Base-by-base conservation (phyloP, 2,797 vertebrate species). In the Cephalopachus bancanus region DNA sequence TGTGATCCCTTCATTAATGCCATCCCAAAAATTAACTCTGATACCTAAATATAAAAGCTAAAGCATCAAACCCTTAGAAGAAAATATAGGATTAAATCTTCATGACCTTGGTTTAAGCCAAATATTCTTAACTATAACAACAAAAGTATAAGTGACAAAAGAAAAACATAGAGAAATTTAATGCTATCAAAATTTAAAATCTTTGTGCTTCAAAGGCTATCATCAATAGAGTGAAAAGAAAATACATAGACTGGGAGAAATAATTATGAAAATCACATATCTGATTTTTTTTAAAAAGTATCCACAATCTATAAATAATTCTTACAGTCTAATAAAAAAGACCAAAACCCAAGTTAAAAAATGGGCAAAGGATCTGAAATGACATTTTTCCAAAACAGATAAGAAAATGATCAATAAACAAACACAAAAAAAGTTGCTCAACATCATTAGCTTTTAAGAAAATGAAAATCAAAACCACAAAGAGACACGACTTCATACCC, bases 141-240 rank as follows among this genome's bases (percentile, higher is more conserved):
- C 16, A 65, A 83, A 88, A 78, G 26, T 33, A 89, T 10, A 95
- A 33, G 24, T 14, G 14, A 49, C 62, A 33, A 62, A 90, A 91
- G 30, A 9, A n/a, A 95, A 75, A 57, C 14, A 26, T 2, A 55
- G 15, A 74, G 67, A 78, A 94, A 75, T 10, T 37, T 2, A 2
- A 83, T 30, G 59, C 79, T 5, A 55, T 78, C 57, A 83, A 87
- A 95, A 88, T 49, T 78, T 72, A 96, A 75, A 55, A 93, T 57
- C 15, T 30, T 30, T 33, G 17, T 15, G 88, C 49, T 85, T 89
- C 28, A 86, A 75, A 64, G 33, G 64, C 53, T 75, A 89, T 49
- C 14, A 62, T 55, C 7, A 78, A 78, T 60, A 91, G 44, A 89
- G 74, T 49, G 28, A 9, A 19, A 92, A 51, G 84, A 89, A 91